Evolutionary conservation across 1,140 invertebrate species (phyloP).

Genomic region (Pachypeltis micranthus): DNA sequence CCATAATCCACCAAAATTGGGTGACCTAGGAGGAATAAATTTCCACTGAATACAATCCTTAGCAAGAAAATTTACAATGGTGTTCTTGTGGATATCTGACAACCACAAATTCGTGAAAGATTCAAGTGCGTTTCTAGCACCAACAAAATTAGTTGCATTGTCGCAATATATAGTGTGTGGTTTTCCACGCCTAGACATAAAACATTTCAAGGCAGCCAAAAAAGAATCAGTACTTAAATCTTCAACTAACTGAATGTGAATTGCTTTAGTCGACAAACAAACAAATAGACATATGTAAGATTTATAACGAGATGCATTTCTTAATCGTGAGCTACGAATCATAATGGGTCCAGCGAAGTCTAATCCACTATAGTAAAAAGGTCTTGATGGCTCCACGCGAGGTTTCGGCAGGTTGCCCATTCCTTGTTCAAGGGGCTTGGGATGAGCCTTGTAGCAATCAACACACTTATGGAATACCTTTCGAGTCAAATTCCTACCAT

Average conservation of each 20-base stretch:
- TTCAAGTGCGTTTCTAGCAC: slow-evolving; percentile 13
- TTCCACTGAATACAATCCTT: not conserved
- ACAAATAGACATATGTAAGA: slow-evolving; percentile 27
- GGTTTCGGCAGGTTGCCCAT: slow-evolving; percentile 24
- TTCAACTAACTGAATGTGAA: slow-evolving; percentile 29
- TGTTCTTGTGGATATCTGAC: not conserved
- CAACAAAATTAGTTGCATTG: slow-evolving; percentile 23
- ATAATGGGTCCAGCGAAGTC: slow-evolving; percentile 26
- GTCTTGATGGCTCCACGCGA: slow-evolving; percentile 16
- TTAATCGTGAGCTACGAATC: not conserved
- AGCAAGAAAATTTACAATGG: not conserved
- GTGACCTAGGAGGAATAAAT: slow-evolving; percentile 13
- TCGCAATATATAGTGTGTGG: slow-evolving; percentile 17
- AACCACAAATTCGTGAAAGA: not conserved
- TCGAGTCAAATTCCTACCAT: slow-evolving; percentile 6
- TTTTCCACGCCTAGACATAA: slow-evolving; percentile 25
- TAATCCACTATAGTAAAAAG: slow-evolving; percentile 23
- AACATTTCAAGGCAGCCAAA: slow-evolving; percentile 26
- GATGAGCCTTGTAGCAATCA: slow-evolving; percentile 15
- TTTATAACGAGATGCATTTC: not conserved
- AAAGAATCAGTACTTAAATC: slow-evolving; percentile 27
- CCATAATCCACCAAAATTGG: slow-evolving; percentile 23
- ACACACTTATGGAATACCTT: slow-evolving; percentile 17
- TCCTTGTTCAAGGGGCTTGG: not conserved
- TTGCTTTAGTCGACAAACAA: slow-evolving; percentile 28